Evolutionary conservation across 2,797 vertebrate species (phyloP), one percentile per base, ranked within the genome.

Genomic region (Phataginus tricuspis): DNA sequence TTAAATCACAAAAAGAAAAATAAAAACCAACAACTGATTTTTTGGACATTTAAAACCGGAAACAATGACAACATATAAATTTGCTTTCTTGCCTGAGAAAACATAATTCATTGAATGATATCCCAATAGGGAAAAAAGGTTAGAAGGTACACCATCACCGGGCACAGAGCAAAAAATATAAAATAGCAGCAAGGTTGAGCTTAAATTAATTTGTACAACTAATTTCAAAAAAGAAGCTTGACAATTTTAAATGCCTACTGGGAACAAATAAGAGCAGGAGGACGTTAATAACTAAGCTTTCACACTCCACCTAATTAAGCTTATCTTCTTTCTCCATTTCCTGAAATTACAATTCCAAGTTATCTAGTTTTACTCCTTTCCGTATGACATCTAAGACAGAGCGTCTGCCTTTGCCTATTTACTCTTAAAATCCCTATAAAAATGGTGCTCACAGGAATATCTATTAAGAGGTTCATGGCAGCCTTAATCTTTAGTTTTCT

Each of bases 221-320:
- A 31, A 45, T 2, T 0, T 85, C 94, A 83, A 37, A 96, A 96
- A 94, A 92, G 42, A 92, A 96, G 4, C 18, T 11, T 15, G 31
- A 90, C 3, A 31, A 53, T 85, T 94, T 25, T 5, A 69, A 96
- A 89, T 10, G 64, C 49, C 95, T 95, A 10, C 51, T 37, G 87
- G 77, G 61, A 96, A 91, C 86, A 79, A 57, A 14, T 63, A 16
- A 1, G 63, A 74, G 53, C 12, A 95, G 49, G 27, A 91, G 6
- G 7, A 86, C 66, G 39, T 16, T 77, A 89, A 78, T 0, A 49
- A 79, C 42, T 78, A 71, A 75, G 34, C 25, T 53, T 63, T 19
- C 90, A 39, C 39, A 31, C 27, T 78, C 83, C 10, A 92, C 78
- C 68, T 45, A 2, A 1, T 69, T 51, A 42, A 7, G 0, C 27